Evolutionary conservation across 1,140 invertebrate genomes (phyloP), one percentile per base, ranked within the genome.

Genomic region (Drosophila pectinifera): DNA sequence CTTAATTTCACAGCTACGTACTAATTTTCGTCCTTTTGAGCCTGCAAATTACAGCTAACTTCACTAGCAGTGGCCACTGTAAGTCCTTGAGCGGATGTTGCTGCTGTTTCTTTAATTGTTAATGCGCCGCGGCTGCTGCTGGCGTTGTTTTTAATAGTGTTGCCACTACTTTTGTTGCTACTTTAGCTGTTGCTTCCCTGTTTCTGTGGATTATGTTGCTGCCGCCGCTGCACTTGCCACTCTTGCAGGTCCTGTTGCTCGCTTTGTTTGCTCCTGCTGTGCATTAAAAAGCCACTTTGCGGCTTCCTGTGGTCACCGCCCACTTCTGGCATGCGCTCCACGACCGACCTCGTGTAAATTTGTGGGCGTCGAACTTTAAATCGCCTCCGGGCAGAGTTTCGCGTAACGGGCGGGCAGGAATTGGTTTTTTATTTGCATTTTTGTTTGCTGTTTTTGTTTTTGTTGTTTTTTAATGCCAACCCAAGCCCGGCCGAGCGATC

Each of bases 251-350:
- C 57, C 36, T 67, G 53, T 26, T 75, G 36, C 22, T 59, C 24
- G 31, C 42, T 20, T 26, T 65, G 49, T 59, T 76, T 34, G 62
- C 80, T 59, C 76, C 78, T 88, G 82, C 73, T 86, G 83, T 88
- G 83, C 83, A 86, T 86, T 86, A 88, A 86, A 86, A 86, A 88
- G 83, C 83, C 83, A 86, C 83, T 86, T 86, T 86, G 83, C 79
- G 79, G 84, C 83, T 86, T 86, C 83, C 82, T 86, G 82, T 79
- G 78, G 80, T 78, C 78, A 81, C 69, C 82, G 74, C 82, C 82
- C 63, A 70, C 67, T 70, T 70, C 48, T 46, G 64, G 67, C 79
- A 68, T 81, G 75, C 84, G 67, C 45, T 46, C 10, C 26, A 45
- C 20, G 48, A 28, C 53, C 34, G 18, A 38, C 34, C 24, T 65